phyloP scores from a whole-genome alignment of 2,888 invertebrate genomes.

The Cremastobaeus sp. region DNA sequence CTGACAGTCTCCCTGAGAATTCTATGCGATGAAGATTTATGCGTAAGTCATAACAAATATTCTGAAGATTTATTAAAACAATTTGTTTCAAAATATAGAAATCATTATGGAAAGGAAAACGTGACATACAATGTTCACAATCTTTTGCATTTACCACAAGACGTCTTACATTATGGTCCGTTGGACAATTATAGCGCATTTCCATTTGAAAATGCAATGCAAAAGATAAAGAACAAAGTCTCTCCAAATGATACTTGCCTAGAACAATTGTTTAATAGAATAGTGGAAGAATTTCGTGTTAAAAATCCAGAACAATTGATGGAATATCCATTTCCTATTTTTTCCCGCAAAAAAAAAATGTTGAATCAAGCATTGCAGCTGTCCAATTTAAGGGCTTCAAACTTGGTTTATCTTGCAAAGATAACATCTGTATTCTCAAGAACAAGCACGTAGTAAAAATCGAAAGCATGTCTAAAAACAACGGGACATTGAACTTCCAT shows the following conservation, averaged over 20 bases:
- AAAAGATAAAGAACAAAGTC: constrained; percentile 17
- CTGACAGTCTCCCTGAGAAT: constrained; percentile 1
- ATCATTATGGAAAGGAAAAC: constrained; percentile 48
- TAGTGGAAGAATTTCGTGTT: constrained; percentile 12
- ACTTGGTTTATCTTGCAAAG: constrained; percentile 9
- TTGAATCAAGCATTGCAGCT: too few relatives aligned
- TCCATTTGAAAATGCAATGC: constrained; percentile 2
- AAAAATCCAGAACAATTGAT: not conserved
- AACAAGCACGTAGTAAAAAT: constrained; percentile 3
- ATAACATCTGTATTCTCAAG: constrained; percentile 6
- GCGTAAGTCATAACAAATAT: not conserved
- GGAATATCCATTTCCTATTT: not conserved
- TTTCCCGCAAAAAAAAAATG: too few relatives aligned
- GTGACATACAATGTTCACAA: constrained; percentile 66
- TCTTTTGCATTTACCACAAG: constrained; percentile 62
- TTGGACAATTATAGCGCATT: constrained; percentile 34
- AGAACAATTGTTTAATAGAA: constrained; percentile 21
- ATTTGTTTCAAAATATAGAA: constrained; percentile 29
- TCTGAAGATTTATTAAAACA: constrained; percentile 12
- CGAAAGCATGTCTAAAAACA: not conserved
- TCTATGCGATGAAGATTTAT: not conserved
- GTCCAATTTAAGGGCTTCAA: constrained; percentile 4
- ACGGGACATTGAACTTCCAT: not conserved
- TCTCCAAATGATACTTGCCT: not conserved
- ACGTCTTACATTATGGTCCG: constrained; percentile 5